phyloP scores from a whole-genome alignment of 2,797 vertebrate species.

The Phataginus tetradactyla region DNA sequence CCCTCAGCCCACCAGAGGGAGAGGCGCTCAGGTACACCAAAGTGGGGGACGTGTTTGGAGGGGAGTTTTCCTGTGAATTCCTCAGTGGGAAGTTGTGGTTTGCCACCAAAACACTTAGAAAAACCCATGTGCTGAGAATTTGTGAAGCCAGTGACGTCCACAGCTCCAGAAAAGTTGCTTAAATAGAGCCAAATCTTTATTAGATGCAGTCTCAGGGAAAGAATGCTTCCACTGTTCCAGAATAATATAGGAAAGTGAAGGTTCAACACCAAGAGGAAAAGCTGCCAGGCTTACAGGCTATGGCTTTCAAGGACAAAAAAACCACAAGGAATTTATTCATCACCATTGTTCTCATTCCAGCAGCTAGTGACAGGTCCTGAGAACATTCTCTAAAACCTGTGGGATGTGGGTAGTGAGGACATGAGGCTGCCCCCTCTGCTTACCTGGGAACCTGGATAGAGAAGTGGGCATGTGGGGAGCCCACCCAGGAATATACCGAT shows the following conservation, averaged over 20 bases:
- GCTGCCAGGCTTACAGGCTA: too few species aligned
- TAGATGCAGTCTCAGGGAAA: neutral
- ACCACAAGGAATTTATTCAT: neutral
- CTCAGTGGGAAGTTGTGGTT: neutral
- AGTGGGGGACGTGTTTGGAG: neutral
- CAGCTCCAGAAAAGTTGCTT: neutral
- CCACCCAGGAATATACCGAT: too few species aligned
- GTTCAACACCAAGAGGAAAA: neutral
- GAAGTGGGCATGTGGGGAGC: neutral
- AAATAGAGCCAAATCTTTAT: neutral
- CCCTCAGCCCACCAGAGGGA: neutral
- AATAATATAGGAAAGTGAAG: neutral
- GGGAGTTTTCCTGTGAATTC: neutral
- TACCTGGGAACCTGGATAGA: neutral
- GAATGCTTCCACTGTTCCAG: neutral
- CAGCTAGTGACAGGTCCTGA: neutral
- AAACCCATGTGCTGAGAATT: neutral
- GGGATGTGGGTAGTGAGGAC: neutral
- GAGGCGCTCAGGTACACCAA: neutral
- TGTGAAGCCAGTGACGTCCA: neutral
- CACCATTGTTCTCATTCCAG: neutral
- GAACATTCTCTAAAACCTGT: neutral
- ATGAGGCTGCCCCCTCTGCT: neutral
- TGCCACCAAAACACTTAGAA: neutral
- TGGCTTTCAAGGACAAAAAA: neutral